Base-by-base conservation (phyloP, 2,797 vertebrate genomes). In the Eutrigla gurnardus region DNA sequence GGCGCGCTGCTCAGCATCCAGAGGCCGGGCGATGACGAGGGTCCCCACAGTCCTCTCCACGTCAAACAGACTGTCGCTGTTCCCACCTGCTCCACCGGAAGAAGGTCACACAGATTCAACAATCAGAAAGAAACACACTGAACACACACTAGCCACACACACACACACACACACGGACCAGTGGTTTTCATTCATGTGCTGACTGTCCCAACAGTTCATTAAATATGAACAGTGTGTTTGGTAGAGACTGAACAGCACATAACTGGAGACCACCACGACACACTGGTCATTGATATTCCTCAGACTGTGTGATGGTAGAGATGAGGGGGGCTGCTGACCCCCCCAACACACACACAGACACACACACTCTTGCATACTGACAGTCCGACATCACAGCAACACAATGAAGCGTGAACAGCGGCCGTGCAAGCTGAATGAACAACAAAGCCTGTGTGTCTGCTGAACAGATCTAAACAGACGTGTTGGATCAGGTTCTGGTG, bases 1-100 rank as follows among this genome's bases (percentile, higher is more conserved):
- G 52, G 95, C 96, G 70, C 95, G 93, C 83, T 96, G 96, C 82
- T 99, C 98, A 6, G 98, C 96, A 59, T 99, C 98, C 92, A 99
- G 86, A 66, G 96, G 96, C 82, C 95, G 97, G 66, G 97, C 97
- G 25, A 99, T 97, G 87, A 99, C 92, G 90, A 99, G 95, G 67
- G 96, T 98, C 17, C 98, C 98, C 33, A 95, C 92, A 25, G 96
- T 95, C 89, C 98, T 98, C 87, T 97, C 95, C 52, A 96, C 93
- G 36, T 98, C 97, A 92, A 98, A 99, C 88, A 95, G 92, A 86
- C 95, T 97, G 92, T 98, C 96, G 0, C 74, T 84, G 83, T 93
- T 92, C 6, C 94, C 93, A 46, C 89, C 94, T 94, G 90, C 18
- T 78, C 64, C 79, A 73, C n/a, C 64, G 32, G 42, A 65, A 15